phyloP scores from a whole-genome alignment of 2,888 invertebrate species.

The Heliconius ethilla region DNA sequence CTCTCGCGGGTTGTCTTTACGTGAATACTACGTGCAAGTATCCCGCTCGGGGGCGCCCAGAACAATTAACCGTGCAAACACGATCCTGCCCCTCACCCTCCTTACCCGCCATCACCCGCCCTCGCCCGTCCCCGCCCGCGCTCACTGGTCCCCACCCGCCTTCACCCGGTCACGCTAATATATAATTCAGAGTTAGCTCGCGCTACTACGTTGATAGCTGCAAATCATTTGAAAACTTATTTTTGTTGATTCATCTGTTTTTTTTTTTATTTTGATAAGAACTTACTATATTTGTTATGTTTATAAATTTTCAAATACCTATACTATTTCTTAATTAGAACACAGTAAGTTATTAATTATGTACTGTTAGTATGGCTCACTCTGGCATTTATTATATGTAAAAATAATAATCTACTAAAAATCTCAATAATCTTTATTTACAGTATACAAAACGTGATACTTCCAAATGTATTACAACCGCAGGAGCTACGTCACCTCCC shows the following conservation, averaged over 20 bases:
- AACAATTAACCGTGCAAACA: constrained; percentile 40
- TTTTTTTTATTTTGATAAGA: neutral
- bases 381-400: no score
- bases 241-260: constrained; percentile 8
- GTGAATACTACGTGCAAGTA: constrained; percentile 18
- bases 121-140: neutral
- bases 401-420: no score
- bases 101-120: neutral
- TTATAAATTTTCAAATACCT: no score
- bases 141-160: constrained; percentile 79
- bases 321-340: no score
- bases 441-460: no score
- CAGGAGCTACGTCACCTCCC: neutral
- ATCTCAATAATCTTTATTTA: no score
- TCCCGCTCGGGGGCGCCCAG: constrained; percentile 23
- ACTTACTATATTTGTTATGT: neutral
- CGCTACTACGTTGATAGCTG: constrained; percentile 10
- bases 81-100: constrained; percentile 13
- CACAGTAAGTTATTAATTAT: no score
- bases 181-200: constrained; percentile 23
- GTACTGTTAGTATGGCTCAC: no score
- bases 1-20: constrained; percentile 12
- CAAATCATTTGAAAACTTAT: constrained; percentile 14
- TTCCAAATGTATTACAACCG: neutral
- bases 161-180: constrained; percentile 26